Base-by-base conservation (phyloP, 2,113 vertebrate species). In the Callopanchax toddi region DNA sequence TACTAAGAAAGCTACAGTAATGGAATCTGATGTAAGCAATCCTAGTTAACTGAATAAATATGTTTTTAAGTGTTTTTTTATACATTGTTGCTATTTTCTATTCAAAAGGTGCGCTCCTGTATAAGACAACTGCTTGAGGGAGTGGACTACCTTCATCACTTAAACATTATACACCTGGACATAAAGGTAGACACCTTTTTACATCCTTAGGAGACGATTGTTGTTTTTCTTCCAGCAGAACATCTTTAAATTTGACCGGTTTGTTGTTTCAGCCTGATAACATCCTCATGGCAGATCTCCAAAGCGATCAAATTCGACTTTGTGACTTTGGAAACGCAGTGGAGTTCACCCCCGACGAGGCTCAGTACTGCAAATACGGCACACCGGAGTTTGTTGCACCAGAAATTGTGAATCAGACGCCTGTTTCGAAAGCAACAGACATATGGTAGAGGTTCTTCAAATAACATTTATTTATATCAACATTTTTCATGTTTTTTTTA, bases 331-430 rank as follows among this genome's bases (percentile, higher is more conserved):
- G 96, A 57, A 99, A 98, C 0, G 95, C 97, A 0, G 86, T 97
- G 65, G 91, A 90, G 51, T 46, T 97, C 76, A 96, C 80, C 0
- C 91, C 92, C 0, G 93, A 92, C 10, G 96, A 97, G 50, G 89
- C 93, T 1, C 96, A 97, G 70, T 99, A 96, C 85, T 97, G 95
- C 91, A 96, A 94, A 60, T 98, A 96, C 0, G 97, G 97, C 74
- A 98, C 96, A 0, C 97, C 97, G 0, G 97, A 99, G 90, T 99
- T 98, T 0, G 94, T 98, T 49, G 92, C 96, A 0, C 97, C 97
- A 0, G 97, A 99, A 91, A 96, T 99, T 17, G 94, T 98, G 67
- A 96, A 95, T 88, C 97, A 99, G 91, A 95, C 92, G 11, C 96
- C 97, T 0, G 91, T 99, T 59, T 96, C 95, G 67, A 91, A 92